Evolutionary conservation across 92 coral and sea anemone genomes (phyloP), one percentile per base, ranked within the genome.

Genomic region (Palythoa grandiflora): DNA sequence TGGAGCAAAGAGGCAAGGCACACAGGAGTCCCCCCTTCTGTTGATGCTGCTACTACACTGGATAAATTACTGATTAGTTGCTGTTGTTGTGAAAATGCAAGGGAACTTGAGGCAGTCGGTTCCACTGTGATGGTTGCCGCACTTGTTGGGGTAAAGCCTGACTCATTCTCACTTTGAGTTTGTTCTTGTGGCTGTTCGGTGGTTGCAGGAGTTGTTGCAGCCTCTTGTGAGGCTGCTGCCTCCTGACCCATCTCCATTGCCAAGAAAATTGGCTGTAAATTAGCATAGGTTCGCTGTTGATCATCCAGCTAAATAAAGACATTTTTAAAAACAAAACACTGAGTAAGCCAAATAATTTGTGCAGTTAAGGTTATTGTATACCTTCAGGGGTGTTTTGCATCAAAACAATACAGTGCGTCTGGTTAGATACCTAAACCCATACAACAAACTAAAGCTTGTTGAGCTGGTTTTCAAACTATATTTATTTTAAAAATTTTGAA

Each of bases 221-320:
- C 73, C 38, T 88, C 87, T 68, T 90, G 93, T 35, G 88, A 53
- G 3, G 84, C 73, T 3, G 89, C 83, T 20, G 98, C 98, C 9
- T 96, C 98, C 85, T 96, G 98, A 20, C 99, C 99, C 94, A 96
- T 93, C 81, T 97, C 99, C 99, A 97, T 97, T 37, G 99, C 99
- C 60, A 97, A 88, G 77, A 97, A 94, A 54, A 97, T 97, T 48
- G 99, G 99, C 83, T 97, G 98, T 13, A 97, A 96, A 90, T 97
- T 96, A 72, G 99, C 99, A 90, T 96, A 96, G 2, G 98, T 96
- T 38, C 96, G 96, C 75, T 97, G 98, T 79, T 97, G 96, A 59
- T 93, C 94, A 72, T 89, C 96, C 75, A 81, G 87, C 88, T 92
- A 38, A 2, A 10, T 8, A 21, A 79, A 85, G 57, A 79, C 3